Evolutionary conservation across 2,797 vertebrate genomes (phyloP).

Genomic region (Chanos chanos): DNA sequence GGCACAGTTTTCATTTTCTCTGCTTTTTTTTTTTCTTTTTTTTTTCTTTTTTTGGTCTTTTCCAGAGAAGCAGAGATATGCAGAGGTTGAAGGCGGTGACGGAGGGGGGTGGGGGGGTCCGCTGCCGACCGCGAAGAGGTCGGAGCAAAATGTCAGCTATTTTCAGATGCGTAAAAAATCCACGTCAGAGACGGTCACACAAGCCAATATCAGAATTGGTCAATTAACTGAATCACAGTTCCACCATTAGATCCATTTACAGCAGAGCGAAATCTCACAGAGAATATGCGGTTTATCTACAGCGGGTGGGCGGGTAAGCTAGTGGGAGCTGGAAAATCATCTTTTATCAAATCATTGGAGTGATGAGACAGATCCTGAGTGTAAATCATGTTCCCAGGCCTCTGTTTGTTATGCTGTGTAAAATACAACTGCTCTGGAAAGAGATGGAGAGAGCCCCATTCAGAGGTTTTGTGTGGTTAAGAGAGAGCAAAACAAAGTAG

Average conservation of each 20-base stretch:
- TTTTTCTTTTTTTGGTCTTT: no score
- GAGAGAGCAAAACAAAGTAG: no score
- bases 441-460: no score
- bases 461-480: no score
- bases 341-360: no score
- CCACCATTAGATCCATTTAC: slow-evolving; percentile 23
- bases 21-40: neutral
- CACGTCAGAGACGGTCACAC: slow-evolving; percentile 26
- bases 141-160: slow-evolving; percentile 39
- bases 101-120: neutral
- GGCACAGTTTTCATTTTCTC: slow-evolving; percentile 21
- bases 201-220: slow-evolving; percentile 25
- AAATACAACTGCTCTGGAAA: no score
- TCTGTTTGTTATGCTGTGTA: no score
- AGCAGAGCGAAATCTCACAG: slow-evolving; percentile 2
- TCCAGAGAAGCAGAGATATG: no score
- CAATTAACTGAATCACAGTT: slow-evolving; percentile 32
- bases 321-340: no score
- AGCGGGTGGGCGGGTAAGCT: no score
- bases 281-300: neutral
- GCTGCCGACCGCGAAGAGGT: slow-evolving; percentile 10
- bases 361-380: no score
- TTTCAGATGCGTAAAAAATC: slow-evolving; percentile 24
- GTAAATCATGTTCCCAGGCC: no score
- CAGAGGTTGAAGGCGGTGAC: slow-evolving; percentile 1